phyloP scores from a whole-genome alignment of 2,797 vertebrate genomes.

The Dendrocincla tyrannina region DNA sequence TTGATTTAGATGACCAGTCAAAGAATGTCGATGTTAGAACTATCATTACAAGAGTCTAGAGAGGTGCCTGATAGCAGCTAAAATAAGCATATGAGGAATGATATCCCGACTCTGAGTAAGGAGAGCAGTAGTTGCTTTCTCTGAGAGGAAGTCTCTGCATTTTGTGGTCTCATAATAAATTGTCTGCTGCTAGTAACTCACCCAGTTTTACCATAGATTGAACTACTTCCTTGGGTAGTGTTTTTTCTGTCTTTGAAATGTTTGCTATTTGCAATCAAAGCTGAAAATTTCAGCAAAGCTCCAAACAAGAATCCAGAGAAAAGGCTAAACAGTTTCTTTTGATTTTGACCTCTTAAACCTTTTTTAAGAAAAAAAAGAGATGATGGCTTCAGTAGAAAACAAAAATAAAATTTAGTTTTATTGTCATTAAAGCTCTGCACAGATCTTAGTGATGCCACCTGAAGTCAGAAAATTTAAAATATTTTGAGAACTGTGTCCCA shows the following conservation, averaged over 20 bases:
- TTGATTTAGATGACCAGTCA: background rate
- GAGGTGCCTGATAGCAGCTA: background rate
- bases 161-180: background rate
- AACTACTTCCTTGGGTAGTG: background rate
- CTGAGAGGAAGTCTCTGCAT: background rate
- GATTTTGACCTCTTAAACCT: background rate
- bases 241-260: background rate
- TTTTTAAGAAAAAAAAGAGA: background rate
- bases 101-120: background rate
- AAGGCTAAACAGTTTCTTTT: background rate
- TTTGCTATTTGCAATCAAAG: background rate
- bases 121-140: background rate
- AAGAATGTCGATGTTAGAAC: background rate
- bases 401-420: background rate
- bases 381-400: background rate
- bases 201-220: background rate
- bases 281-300: background rate
- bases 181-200: background rate
- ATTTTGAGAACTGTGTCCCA: background rate
- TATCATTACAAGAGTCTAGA: background rate
- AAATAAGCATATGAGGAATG: background rate
- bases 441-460: background rate
- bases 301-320: background rate
- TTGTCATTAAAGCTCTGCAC: background rate
- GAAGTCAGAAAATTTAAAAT: background rate